A percentile compares a stretch with the other conserved stretches of the same genome.
These are phyloP conservation scores for Trachelus iudaicus DNA, from an alignment of 2,888 invertebrate genomes.

Conservation along the genomic window DNA sequence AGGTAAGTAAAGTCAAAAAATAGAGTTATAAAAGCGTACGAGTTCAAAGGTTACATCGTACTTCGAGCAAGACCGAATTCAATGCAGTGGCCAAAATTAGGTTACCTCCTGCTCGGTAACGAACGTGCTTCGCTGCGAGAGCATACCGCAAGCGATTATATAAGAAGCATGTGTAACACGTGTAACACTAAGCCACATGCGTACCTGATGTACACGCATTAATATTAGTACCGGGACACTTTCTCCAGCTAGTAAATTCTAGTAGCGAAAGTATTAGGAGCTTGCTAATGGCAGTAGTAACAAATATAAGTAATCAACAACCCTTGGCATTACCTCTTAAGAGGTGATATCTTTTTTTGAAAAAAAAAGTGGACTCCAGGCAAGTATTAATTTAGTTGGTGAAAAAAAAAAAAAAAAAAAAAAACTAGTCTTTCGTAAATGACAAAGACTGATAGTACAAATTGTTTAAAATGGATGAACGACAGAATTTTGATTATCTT, in stretches of 20 bases:
- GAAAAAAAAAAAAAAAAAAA: too few relatives aligned
- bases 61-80: neutral
- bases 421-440: neutral
- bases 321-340: neutral
- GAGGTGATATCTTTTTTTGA: neutral
- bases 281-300: neutral
- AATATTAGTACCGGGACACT: conserved; percentile 28
- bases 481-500: neutral
- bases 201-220: conserved; percentile 15
- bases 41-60: neutral
- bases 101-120: neutral
- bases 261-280: neutral
- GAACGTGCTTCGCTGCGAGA: conserved; percentile 4
- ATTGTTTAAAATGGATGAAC: neutral
- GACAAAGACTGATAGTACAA: neutral
- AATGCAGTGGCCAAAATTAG: neutral
- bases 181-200: conserved; percentile 7
- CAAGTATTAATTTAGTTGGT: neutral
- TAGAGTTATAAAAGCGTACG: neutral
- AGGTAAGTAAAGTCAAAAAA: neutral
- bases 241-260: conserved; percentile 23
- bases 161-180: conserved; percentile 25
- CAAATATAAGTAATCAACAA: neutral
- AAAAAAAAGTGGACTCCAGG: neutral
- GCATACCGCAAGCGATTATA: conserved; percentile 36